Percentiles rank a stretch among this genome's conserved stretches.
phyloP scores from a whole-genome alignment of 2,888 invertebrate species.

The Lottia gigantea region DNA sequence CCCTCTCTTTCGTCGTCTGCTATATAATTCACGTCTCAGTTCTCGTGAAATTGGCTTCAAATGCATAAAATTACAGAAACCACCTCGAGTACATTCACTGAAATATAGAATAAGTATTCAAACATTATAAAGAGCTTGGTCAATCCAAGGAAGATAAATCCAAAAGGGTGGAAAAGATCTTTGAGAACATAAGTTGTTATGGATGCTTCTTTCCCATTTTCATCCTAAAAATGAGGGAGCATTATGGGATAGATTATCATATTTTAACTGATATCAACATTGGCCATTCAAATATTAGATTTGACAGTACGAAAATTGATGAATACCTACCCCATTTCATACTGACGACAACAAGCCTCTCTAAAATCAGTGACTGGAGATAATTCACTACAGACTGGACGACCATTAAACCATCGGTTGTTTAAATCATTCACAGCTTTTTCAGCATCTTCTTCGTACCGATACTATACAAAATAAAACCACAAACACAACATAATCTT shows the following conservation, averaged over 20 bases:
- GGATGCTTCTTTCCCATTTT: too few relatives aligned
- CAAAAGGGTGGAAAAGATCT: background rate
- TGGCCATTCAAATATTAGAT: too few relatives aligned
- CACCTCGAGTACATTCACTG: slow-evolving; percentile 95
- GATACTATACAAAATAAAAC: slow-evolving; percentile 84
- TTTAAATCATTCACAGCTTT: slow-evolving; percentile 96
- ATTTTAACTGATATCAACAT: too few relatives aligned
- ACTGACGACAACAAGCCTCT: slow-evolving; percentile 99
- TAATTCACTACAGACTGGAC: slow-evolving; percentile 97
- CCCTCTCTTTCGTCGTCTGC: slow-evolving; percentile 49
- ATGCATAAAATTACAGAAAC: slow-evolving; percentile 99
- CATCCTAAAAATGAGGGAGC: too few relatives aligned
- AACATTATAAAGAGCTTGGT: background rate
- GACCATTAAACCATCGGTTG: slow-evolving; percentile 98
- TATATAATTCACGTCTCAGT: slow-evolving; percentile 79
- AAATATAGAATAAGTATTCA: slow-evolving; percentile 24
- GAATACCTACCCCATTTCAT: slow-evolving; percentile 88
- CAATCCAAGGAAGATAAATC: too few relatives aligned
- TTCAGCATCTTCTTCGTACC: slow-evolving; percentile 97
- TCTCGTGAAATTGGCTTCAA: slow-evolving; percentile 97
- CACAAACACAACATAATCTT: background rate
- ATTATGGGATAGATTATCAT: too few relatives aligned
- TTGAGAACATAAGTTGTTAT: too few relatives aligned
- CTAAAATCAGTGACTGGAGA: slow-evolving; percentile 99
- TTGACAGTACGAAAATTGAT: too few relatives aligned